Base-by-base conservation (phyloP, 2,888 invertebrate genomes). In the Balanococcus diminutus region DNA sequence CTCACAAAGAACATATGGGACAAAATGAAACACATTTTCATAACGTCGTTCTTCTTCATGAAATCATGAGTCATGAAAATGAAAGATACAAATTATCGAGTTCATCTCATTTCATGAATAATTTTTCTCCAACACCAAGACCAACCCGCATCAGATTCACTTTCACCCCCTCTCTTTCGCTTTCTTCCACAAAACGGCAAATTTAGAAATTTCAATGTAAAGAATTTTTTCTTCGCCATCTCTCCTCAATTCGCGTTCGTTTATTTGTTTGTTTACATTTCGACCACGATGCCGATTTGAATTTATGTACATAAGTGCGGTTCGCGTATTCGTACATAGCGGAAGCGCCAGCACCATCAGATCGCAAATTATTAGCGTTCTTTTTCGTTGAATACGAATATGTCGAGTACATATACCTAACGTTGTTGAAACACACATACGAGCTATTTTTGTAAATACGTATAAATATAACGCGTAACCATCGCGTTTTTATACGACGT, bases 351-450 rank as follows among this genome's bases (percentile, higher is more conserved):
- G 67, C 67, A 14, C 28, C 0, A 22, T 56, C 22, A 8, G 67
- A 67, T 67, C 67, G 67, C 25, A 16, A 67, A 67, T 67, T 56
- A 56, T 56, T 56, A 67, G 28, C 67, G 67, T 67, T 67, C 67
- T 67, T 28, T 67, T 67, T 67, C 67, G 67, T 67, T 28, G 67
- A 67, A 67, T 28, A 28, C 16, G 67, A 67, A 67, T 28, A 28
- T 67, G 67, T 11, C 28, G 16, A 25, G 67, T 28, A 28, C 16
- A n/a, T n/a, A n/a, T n/a, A n/a, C n/a, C n/a, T n/a, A n/a, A 67
- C 67, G 67, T 67, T 19, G 67, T 56, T 22, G 56, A 11, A 16
- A 16, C n/a, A 56, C 56, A 19, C 22, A 56, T 56, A 56, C 14
- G 16, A 31, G 67, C 67, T 67, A 67, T 67, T 67, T 67, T 67